Conservation (phyloP, 2,113 vertebrate genomes). For the Dinomys branickii region DNA sequence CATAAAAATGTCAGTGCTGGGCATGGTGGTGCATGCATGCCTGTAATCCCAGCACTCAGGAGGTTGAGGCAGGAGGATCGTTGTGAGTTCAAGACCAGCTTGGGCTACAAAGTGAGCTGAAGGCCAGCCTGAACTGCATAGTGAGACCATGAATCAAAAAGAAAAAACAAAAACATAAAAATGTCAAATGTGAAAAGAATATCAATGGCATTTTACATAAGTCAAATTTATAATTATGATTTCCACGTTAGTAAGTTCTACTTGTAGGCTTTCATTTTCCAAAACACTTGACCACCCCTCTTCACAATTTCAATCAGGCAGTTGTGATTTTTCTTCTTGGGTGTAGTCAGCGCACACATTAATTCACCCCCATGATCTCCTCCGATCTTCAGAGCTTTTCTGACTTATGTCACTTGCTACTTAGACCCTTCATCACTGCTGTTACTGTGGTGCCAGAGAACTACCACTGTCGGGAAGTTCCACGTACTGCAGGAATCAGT, state of each 20-base stretch:
- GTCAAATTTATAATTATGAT: slow-evolving; percentile 35
- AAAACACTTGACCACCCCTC: background rate
- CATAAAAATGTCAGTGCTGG: too few species aligned
- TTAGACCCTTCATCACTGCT: background rate
- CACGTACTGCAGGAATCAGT: background rate
- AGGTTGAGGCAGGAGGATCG: too few species aligned
- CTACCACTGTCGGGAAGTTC: background rate
- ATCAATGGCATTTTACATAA: background rate
- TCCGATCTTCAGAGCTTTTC: background rate
- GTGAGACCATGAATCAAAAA: too few species aligned
- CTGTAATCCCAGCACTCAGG: too few species aligned
- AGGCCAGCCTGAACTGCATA: too few species aligned
- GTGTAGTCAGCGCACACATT: background rate
- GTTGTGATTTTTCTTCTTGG: background rate
- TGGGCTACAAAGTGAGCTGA: too few species aligned
- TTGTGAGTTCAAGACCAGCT: too few species aligned
- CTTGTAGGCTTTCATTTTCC: background rate
- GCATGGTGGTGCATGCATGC: too few species aligned
- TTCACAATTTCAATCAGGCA: background rate
- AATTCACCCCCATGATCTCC: background rate
- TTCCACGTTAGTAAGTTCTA: background rate
- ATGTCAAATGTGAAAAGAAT: background rate
- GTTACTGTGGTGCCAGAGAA: background rate
- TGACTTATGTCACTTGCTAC: background rate
- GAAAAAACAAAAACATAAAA: too few species aligned